Base-by-base conservation (phyloP, 2,113 vertebrate genomes). In the Ellobius talpinus region DNA sequence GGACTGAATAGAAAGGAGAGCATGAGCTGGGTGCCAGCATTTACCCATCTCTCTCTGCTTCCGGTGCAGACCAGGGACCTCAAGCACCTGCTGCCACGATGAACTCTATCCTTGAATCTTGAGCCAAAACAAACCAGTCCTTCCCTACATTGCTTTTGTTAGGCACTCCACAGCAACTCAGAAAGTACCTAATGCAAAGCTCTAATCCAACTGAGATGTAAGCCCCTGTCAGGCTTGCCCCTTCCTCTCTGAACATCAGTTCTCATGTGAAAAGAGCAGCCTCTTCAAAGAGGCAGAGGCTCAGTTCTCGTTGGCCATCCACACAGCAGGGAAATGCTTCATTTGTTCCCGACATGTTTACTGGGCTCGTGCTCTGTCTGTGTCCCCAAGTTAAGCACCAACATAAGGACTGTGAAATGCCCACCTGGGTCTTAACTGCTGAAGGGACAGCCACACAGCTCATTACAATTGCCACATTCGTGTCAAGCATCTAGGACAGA, bases 401-500 rank as follows among this genome's bases (percentile, higher is more conserved):
- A 58, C n/a, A 13, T 31, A 9, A 42, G 47, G n/a, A 5, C 39
- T 7, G 39, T 52, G 33, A 81, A 68, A 10, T 70, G 73, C 8
- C 77, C 66, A 79, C 16, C 0, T n/a, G 66, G 55, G 12, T 50
- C 87, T 86, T 39, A 1, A 65, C 2, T 1, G 86, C 47, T 13
- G 23, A 55, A 76, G 87, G 66, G 61, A 58, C 55, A 55, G 90
- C 76, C 77, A 36, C 45, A 33, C 7, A 21, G 81, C 26, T 76
- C 55, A 14, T 11, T 1, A 42, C 29, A 17, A 58, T 0, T 0
- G 47, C 85, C 86, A 61, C 45, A 1, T 23, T 0, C 5, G 2
- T 11, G 68, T 5, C 16, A 0, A 36, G 0, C 0, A 0, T 17
- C 84, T 7, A 1, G 65, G 9, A 36, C 31, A 16, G 31, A 29